phyloP scores from a whole-genome alignment of 2,113 vertebrate genomes.

The Otocyon megalotis region DNA sequence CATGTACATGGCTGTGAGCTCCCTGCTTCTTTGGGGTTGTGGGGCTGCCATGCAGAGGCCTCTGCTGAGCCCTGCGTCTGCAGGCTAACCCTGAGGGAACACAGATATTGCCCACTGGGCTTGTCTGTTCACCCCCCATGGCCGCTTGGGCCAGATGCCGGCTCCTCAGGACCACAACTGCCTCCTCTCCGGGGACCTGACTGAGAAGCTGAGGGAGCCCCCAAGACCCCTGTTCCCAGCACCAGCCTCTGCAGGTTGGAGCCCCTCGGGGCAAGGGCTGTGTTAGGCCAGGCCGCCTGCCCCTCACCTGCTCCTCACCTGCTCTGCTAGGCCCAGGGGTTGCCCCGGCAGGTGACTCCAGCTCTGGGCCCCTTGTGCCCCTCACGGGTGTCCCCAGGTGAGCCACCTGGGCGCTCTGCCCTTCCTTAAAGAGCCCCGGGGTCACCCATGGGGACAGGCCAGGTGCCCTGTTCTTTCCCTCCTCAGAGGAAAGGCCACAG shows the following conservation, averaged over 20 bases:
- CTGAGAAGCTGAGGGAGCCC: neutral
- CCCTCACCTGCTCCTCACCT: neutral
- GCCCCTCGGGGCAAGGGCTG: neutral
- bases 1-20: no score
- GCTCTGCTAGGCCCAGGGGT: neutral
- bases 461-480: neutral
- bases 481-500: neutral
- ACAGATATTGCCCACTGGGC: no score
- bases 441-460: neutral
- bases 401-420: no score
- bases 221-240: neutral
- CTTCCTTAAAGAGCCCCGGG: neutral
- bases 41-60: neutral
- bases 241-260: neutral
- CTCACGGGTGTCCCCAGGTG: no score
- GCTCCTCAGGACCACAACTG: neutral
- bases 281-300: neutral
- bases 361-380: neutral
- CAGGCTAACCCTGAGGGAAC: neutral
- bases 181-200: neutral
- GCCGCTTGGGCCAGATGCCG: neutral
- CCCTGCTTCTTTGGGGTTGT: neutral
- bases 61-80: neutral
- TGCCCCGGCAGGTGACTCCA: no score
- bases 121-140: no score